Base-by-base conservation (phyloP, 1,140 invertebrate species). In the Glossosoma conforme region DNA sequence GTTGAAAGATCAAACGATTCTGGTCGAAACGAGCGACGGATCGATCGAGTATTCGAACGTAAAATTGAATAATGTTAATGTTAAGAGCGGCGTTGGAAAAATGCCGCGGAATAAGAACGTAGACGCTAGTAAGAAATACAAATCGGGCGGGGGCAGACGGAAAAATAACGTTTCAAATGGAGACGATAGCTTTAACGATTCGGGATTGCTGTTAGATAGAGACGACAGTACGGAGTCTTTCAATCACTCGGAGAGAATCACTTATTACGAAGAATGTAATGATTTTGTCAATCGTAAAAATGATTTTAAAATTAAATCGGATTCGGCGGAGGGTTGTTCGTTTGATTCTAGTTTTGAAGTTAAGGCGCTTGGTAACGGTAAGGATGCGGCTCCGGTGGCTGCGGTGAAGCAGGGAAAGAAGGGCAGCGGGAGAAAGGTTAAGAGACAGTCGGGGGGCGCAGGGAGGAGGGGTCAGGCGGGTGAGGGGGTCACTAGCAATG, bases 401-500 rank as follows among this genome's bases (percentile, higher is more conserved):
- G 14, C 38, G 6, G 25, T n/a, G 25, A 30, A 9, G 8, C 8
- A 30, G 8, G 25, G n/a, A 30, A 40, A 40, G 17, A 40, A 40
- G n/a, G 8, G 17, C 19, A n/a, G n/a, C 37, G 37, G 20, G 4
- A 22, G 17, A 18, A 18, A 40, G 37, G 4, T 40, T 14, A 40
- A 40, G 18, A 18, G 24, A 5, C 41, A 43, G 41, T 17, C 17
- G 20, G n/a, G 44, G n/a, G 17, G 37, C 19, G 24, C 37, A 13
- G 17, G 21, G 11, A 35, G 11, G 9, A 48, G n/a, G n/a, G n/a
- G n/a, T n/a, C n/a, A n/a, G n/a, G n/a, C n/a, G n/a, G 35, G 22
- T 36, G 32, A 28, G 33, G n/a, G 43, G 32, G 21, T 20, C 32
- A 13, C 40, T 1, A 55, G 44, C 40, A 46, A 41, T 6, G 35